Evolutionary conservation across 2,113 vertebrate genomes (phyloP).

Genomic region (Globicephala melas): DNA sequence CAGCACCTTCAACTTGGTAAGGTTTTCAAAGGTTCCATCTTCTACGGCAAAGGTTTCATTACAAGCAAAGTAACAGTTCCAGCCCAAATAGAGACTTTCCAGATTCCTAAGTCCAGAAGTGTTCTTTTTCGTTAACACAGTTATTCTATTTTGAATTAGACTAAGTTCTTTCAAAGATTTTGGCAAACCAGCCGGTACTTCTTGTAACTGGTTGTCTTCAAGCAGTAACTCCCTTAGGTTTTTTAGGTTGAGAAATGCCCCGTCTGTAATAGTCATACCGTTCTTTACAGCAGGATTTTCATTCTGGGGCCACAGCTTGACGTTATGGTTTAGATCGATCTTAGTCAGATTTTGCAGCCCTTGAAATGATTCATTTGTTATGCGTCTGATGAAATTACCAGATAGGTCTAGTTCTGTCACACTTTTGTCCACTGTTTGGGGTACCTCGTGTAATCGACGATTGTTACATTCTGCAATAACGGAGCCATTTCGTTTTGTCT

Average conservation of each 20-base stretch:
- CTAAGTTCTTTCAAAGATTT: background rate
- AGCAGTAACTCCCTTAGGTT: conserved; percentile 42
- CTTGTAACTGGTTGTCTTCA: conserved; percentile 24
- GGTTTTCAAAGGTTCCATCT: conserved; percentile 33
- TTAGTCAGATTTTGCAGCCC: conserved; percentile 58
- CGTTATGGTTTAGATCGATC: conserved; percentile 66
- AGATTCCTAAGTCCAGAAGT: conserved; percentile 43
- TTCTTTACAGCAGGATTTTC: background rate
- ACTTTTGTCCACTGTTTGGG: conserved; percentile 64
- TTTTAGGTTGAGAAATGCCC: conserved; percentile 16
- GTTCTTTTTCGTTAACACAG: background rate
- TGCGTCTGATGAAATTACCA: conserved; percentile 78
- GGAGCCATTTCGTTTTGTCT: conserved; percentile 28
- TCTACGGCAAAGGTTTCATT: background rate
- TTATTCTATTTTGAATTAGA: conserved; percentile 55
- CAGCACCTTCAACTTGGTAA: background rate
- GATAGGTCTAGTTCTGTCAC: conserved; percentile 79
- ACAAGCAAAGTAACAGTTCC: conserved; percentile 67
- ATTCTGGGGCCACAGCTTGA: background rate
- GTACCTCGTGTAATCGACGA: conserved; percentile 75
- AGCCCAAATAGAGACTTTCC: conserved; percentile 1
- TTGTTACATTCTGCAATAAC: conserved; percentile 77
- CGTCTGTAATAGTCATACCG: conserved; percentile 60
- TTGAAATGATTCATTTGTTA: conserved; percentile 70
- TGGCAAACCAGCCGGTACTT: conserved; percentile 46